phyloP scores from a whole-genome alignment of 2,888 invertebrate genomes.

The Drosophila parthenogenetica region DNA sequence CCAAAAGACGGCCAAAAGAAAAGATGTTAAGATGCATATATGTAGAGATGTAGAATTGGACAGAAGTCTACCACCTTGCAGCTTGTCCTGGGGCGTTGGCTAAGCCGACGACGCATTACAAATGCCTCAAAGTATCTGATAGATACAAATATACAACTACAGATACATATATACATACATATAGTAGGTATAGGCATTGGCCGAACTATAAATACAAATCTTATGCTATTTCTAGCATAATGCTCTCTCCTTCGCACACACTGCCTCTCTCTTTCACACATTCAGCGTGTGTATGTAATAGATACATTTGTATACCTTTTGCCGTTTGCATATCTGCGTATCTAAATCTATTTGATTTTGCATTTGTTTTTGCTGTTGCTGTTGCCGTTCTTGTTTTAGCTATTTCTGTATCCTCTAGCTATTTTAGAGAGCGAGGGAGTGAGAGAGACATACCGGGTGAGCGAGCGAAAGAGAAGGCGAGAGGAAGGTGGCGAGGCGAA shows the following conservation, averaged over 20 bases:
- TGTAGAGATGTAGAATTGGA: not conserved
- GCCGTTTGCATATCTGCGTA: slow-evolving; percentile 27
- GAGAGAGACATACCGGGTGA: not conserved
- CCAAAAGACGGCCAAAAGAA: not conserved
- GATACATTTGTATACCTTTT: slow-evolving; percentile 13
- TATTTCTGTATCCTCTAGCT: slow-evolving; percentile 59
- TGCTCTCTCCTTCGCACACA: slow-evolving; percentile 19
- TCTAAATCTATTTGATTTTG: slow-evolving; percentile 64
- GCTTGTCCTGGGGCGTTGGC: slow-evolving; percentile 13
- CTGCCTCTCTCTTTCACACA: slow-evolving; percentile 25
- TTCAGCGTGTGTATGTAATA: slow-evolving; percentile 25
- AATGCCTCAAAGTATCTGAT: slow-evolving; percentile 11
- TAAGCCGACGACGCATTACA: slow-evolving; percentile 30
- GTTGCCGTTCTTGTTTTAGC: slow-evolving; percentile 20
- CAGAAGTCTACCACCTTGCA: slow-evolving; percentile 14
- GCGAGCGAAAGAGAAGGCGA: not conserved
- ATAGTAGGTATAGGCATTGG: slow-evolving; percentile 31
- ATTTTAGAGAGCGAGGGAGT: slow-evolving; percentile 6
- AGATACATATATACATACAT: slow-evolving; percentile 12
- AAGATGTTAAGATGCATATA: not conserved
- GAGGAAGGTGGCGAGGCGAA: not conserved
- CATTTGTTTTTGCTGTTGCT: slow-evolving; percentile 52
- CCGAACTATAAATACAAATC: slow-evolving; percentile 43
- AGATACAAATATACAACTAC: slow-evolving; percentile 16
- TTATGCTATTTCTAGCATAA: slow-evolving; percentile 54